Evolutionary conservation across 2,113 vertebrate genomes (phyloP), one percentile per base, ranked within the genome.

Genomic region (Xyrauchen texanus): DNA sequence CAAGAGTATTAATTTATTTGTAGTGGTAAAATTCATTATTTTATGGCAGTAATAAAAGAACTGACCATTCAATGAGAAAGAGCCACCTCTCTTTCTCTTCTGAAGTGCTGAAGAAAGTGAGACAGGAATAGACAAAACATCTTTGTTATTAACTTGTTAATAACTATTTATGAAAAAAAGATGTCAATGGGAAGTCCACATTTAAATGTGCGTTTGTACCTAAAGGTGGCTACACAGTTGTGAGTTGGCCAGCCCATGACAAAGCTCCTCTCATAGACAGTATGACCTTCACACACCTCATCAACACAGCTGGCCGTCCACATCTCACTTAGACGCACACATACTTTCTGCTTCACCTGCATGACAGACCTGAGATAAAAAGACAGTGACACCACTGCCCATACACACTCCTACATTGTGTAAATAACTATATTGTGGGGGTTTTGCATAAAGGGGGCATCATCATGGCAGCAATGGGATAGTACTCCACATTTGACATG

Each of bases 191-290:
- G 6, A 7, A 13, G 13, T 58, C 55, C 6, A 15, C 47, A 52
- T 52, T 10, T 34, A 51, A 9, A 68, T 61, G 34, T 34, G 21
- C 3, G 21, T 34, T 21, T 61, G 15, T 93, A 98, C 97, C 97
- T 95, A 92, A 98, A 99, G 51, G 94, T 95, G 66, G 92, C 97
- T 83, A 97, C 96, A n/a, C 92, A 96, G 92, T 98, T 99, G 83
- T 93, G 95, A 2, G 94, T 96, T 74, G 97, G 97, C 97, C 97
- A 99, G 80, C 97, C 97, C 88, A 99, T 84, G 83, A 98, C 96
- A 16, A 99, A 99, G 83, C 96, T 97, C 67, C 86, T 92, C 75
- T 92, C 90, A 0, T 91, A 87, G 75, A 87, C 94, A 3, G 93
- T 95, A 87, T 93, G 96, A 46, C 94, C 95, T 83, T 98, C 96